phyloP scores from a whole-genome alignment of 2,888 invertebrate species.

The Pterobdella sp. region DNA sequence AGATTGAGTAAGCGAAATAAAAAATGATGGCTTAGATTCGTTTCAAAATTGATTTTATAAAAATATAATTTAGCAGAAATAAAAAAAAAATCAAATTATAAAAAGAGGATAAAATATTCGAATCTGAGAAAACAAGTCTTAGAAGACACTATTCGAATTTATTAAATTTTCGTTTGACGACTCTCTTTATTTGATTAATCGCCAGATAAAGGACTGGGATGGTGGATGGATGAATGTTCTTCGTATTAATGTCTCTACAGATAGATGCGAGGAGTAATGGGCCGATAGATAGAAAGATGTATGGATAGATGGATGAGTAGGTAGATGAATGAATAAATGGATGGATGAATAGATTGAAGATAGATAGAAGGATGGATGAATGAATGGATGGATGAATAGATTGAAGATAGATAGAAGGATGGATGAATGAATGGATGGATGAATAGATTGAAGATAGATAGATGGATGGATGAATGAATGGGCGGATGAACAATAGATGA shows the following conservation, averaged over 20 bases:
- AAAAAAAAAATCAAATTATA: too few species aligned
- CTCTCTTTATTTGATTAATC: too few species aligned
- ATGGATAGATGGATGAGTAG: constrained; percentile 10
- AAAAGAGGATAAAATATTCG: too few species aligned
- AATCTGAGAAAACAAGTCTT: too few species aligned
- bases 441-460: constrained; percentile 5
- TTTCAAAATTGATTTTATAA: too few species aligned
- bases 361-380: neutral
- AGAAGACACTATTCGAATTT: too few species aligned
- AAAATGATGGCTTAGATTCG: too few species aligned
- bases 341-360: constrained; percentile 11
- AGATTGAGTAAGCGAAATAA: too few species aligned
- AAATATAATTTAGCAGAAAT: too few species aligned
- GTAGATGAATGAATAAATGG: constrained; percentile 9
- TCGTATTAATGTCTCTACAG: neutral
- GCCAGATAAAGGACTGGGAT: constrained; percentile 6
- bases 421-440: constrained; percentile 18
- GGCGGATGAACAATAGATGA: neutral
- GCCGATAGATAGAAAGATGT: neutral
- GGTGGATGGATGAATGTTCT: constrained; percentile 18
- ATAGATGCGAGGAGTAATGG: neutral
- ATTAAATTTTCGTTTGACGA: too few species aligned
- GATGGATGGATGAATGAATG: constrained; percentile 3
- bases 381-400: constrained; percentile 3
- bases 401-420: constrained; percentile 17